Conservation (phyloP, 1,140 invertebrate genomes). For the Monomorium pharaonis region DNA sequence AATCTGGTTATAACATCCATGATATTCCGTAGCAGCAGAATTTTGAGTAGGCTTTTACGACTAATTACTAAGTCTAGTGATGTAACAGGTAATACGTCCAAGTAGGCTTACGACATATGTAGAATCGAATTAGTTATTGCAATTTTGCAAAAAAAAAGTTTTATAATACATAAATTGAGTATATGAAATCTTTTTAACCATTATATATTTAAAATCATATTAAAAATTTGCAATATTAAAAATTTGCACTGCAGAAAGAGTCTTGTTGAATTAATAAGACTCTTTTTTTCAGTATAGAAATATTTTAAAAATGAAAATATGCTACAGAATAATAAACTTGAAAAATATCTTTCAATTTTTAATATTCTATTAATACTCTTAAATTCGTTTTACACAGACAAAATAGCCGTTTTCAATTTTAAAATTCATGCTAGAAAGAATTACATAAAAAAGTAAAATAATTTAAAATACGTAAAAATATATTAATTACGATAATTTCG, state of each 20-base stretch:
- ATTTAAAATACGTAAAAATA: not conserved
- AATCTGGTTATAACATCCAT: slow-evolving; percentile 29
- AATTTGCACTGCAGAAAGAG: too few relatives aligned
- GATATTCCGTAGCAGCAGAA: slow-evolving; percentile 6
- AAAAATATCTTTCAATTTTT: not conserved
- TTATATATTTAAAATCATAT: not conserved
- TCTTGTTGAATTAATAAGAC: too few relatives aligned
- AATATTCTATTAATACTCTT: not conserved
- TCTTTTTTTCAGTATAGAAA: too few relatives aligned
- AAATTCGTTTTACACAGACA: not conserved
- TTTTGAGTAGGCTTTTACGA: slow-evolving; percentile 28
- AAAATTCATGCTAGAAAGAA: not conserved
- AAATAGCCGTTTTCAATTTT: not conserved
- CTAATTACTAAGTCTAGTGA: slow-evolving; percentile 17
- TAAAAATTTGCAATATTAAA: not conserved
- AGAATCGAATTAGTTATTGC: slow-evolving; percentile 3
- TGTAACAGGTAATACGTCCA: not conserved
- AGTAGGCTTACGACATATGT: not conserved
- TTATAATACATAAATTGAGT: not conserved
- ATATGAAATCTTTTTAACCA: not conserved
- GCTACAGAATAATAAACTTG: not conserved
- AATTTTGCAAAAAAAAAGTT: not conserved
- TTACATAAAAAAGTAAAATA: not conserved
- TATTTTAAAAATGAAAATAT: not conserved
- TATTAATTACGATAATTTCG: not conserved